Evolutionary conservation across 1,140 invertebrate species (phyloP).

Genomic region (Leptestheria dahalacensis): DNA sequence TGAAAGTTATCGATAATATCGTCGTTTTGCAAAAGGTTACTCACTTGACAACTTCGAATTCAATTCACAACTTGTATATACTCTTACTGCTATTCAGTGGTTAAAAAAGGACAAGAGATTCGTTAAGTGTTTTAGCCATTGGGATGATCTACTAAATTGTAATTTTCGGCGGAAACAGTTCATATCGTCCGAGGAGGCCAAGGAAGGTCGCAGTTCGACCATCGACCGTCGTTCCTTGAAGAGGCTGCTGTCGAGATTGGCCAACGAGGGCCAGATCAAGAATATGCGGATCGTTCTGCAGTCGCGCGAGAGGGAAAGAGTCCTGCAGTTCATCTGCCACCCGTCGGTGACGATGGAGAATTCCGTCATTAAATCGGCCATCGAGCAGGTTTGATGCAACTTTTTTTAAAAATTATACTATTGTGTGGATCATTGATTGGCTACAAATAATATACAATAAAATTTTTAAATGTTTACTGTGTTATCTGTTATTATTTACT

Average conservation of each 20-base stretch:
- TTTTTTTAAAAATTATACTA: background rate
- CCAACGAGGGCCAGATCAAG: conserved; percentile 40
- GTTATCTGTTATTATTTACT: background rate
- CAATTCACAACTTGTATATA: background rate
- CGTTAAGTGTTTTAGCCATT: conserved; percentile 1
- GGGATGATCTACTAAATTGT: background rate
- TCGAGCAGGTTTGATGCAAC: background rate
- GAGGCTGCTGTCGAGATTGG: conserved; percentile 38
- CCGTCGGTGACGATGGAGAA: conserved; percentile 28
- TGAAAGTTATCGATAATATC: conserved; percentile 39
- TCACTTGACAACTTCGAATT: conserved; percentile 4
- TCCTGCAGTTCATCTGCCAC: conserved; percentile 40
- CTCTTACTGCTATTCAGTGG: too few species aligned
- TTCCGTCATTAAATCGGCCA: background rate
- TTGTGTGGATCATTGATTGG: too few species aligned
- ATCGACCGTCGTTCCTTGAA: conserved; percentile 45
- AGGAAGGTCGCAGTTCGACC: conserved; percentile 37
- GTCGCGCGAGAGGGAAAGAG: conserved; percentile 31
- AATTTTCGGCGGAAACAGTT: conserved; percentile 26
- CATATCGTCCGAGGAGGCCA: conserved; percentile 36
- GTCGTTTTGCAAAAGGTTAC: conserved; percentile 36
- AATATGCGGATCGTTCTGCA: conserved; percentile 37
- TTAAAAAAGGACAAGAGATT: background rate
- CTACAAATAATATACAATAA: too few species aligned
- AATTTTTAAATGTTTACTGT: background rate